phyloP scores from a whole-genome alignment of 2,797 vertebrate species.

The Mareca strepera region DNA sequence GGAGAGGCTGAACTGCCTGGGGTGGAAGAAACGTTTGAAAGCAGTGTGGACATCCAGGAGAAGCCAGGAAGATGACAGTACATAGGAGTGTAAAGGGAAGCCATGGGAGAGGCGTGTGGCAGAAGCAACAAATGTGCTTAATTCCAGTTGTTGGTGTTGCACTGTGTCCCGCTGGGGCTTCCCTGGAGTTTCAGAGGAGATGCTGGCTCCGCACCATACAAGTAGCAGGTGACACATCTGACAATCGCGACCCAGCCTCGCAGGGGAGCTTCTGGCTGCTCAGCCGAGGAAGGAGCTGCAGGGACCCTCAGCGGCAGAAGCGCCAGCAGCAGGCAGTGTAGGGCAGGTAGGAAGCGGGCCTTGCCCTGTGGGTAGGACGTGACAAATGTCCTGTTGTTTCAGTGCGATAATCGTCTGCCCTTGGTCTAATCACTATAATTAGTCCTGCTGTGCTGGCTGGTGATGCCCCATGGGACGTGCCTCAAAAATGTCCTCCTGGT shows the following conservation, averaged over 20 bases:
- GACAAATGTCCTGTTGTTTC: slow-evolving; percentile 35
- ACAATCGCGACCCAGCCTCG: fast-evolving
- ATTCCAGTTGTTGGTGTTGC: not conserved
- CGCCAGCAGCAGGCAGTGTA: not conserved
- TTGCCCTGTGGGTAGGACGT: not conserved
- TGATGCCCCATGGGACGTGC: not conserved
- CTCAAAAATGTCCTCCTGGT: not conserved
- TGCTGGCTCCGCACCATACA: not conserved
- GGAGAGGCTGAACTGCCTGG: not conserved
- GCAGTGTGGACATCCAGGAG: not conserved
- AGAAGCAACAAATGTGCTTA: not conserved
- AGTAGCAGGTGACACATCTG: not conserved
- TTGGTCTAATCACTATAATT: slow-evolving; percentile 24
- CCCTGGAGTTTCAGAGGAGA: not conserved
- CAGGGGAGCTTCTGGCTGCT: not conserved
- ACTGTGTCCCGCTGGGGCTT: not conserved
- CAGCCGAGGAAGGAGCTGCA: not conserved
- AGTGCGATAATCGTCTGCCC: slow-evolving; percentile 10
- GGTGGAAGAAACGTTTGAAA: not conserved
- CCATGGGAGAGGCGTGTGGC: not conserved
- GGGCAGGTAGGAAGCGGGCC: not conserved
- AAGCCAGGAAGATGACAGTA: not conserved
- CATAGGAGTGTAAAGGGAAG: not conserved
- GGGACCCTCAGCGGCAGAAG: not conserved
- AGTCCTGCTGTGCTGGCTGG: not conserved